These are phyloP conservation scores for Chrysomela aeneicollis DNA, from an alignment of 2,888 invertebrate genomes.

Conservation along the genomic window DNA sequence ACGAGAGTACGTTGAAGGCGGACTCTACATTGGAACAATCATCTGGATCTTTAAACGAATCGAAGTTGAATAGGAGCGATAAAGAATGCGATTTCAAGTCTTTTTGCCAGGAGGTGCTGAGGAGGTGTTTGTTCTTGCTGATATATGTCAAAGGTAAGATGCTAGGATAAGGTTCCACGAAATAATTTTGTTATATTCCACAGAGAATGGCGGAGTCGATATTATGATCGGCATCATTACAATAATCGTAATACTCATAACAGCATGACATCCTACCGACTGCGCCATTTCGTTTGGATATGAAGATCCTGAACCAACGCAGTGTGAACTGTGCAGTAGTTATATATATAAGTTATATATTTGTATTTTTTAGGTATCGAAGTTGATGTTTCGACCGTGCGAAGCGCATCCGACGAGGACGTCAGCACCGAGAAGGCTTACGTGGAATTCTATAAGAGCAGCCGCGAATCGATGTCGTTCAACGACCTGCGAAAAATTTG, in stretches of 20 bases:
- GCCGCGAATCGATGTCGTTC: conserved; percentile 42
- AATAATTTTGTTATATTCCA: too few species aligned
- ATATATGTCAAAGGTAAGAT: conserved; percentile 62
- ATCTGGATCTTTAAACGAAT: conserved; percentile 34
- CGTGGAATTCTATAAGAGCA: conserved; percentile 55
- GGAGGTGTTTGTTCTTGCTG: conserved; percentile 63
- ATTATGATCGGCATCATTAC: too few species aligned
- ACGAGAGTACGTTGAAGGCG: conserved; percentile 35
- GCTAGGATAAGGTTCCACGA: too few species aligned
- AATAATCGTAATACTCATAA: too few species aligned
- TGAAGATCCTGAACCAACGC: too few species aligned
- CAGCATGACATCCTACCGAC: too few species aligned
- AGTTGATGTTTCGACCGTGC: conserved; percentile 42
- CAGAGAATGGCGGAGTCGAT: too few species aligned
- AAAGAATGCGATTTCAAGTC: conserved; percentile 47
- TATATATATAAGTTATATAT: too few species aligned
- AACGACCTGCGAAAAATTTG: conserved; percentile 51
- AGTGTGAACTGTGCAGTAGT: too few species aligned
- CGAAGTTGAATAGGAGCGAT: conserved; percentile 31
- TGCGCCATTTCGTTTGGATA: not conserved
- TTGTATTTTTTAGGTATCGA: conserved; percentile 39
- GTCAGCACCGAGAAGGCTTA: conserved; percentile 52
- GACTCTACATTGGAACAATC: conserved; percentile 37
- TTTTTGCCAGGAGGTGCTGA: conserved; percentile 61
- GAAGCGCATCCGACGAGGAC: conserved; percentile 50